Base-by-base conservation (phyloP, 1,140 invertebrate species). In the Theocolax elegans region DNA sequence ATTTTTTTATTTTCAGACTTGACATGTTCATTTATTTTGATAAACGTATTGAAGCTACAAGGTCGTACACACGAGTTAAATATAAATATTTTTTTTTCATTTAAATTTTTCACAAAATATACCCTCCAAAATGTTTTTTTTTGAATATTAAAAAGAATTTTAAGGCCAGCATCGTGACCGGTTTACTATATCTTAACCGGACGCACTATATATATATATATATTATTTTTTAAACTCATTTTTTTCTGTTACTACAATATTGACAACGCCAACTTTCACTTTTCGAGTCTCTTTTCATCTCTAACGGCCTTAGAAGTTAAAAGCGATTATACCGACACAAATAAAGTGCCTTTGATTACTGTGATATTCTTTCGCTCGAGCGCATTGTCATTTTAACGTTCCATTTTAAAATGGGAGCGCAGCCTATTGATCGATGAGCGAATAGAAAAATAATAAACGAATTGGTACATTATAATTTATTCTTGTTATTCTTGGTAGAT, bases 251-350 rank as follows among this genome's bases (percentile, higher is more conserved):
- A 19, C 23, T 65, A 27, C 35, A 48, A 13, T 38, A 21, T 40
- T 6, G 21, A 7, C n/a, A 46, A 25, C 38, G 49, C 25, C 38
- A 49, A 53, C 66, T 68, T 68, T 68, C 56, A 68, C 66, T 68
- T 62, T 68, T 62, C 51, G 23, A 68, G 35, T 49, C 46, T 68
- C 44, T 68, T 68, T 68, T 68, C 25, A 68, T 68, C 56, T 68
- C 46, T 8, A 51, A 68, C 23, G 56, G 56, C 42, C 56, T 58
- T 40, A 60, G 48, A 68, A 51, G 56, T 60, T 68, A 53, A 60
- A 68, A 60, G 56, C 35, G 46, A 42, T 53, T 68, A 59, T 49
- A 27, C 54, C 27, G 54, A 59, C 44, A 48, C 54, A 58, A 67
- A 67, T 49, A 68, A 59, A 60, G 31, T 68, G 48, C 56, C 23